A percentile compares a stretch with the other conserved stretches of the same genome.
Evolutionary conservation across 1,140 invertebrate genomes (phyloP).

Genomic region (Scaptomyza montana): DNA sequence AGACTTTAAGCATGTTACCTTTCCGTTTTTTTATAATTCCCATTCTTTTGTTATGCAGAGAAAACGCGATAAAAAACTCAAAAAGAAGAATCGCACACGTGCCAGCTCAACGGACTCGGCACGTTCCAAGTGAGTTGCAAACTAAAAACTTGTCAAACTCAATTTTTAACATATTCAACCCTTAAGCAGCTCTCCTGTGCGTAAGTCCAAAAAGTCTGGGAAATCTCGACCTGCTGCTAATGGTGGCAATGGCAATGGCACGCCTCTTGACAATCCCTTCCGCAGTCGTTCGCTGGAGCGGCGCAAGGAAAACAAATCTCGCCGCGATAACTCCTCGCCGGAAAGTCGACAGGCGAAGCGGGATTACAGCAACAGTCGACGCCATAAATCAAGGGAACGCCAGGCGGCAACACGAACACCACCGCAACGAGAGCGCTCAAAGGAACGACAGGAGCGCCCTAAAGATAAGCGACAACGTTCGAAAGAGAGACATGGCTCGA

Average conservation of each 20-base stretch:
- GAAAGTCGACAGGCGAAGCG: constrained; percentile 24
- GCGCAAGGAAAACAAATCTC: constrained; percentile 47
- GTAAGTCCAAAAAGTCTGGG: constrained; percentile 51
- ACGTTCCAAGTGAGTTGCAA: constrained; percentile 64
- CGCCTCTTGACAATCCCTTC: constrained; percentile 53
- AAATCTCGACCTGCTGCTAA: constrained; percentile 33
- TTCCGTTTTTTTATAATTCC: constrained; percentile 36
- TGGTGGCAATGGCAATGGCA: constrained; percentile 27
- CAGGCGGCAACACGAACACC: constrained; percentile 33
- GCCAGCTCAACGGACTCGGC: constrained; percentile 70
- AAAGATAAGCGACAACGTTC: constrained; percentile 25
- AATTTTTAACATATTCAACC: neutral
- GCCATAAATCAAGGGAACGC: constrained; percentile 39
- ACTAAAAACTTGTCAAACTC: neutral
- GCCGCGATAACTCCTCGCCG: constrained; percentile 40
- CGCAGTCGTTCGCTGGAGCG: constrained; percentile 69
- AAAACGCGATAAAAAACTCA: constrained; percentile 81
- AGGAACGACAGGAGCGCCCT: constrained; percentile 17
- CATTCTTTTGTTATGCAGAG: constrained; percentile 75
- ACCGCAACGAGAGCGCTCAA: constrained; percentile 38
- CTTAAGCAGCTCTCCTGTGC: constrained; percentile 42
- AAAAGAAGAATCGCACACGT: constrained; percentile 69
- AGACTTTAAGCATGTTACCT: constrained; percentile 57
- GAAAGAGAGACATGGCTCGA: constrained; percentile 5
- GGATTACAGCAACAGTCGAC: constrained; percentile 20